Conservation (phyloP, 2,797 vertebrate genomes). For the Pipistrellus kuhlii region DNA sequence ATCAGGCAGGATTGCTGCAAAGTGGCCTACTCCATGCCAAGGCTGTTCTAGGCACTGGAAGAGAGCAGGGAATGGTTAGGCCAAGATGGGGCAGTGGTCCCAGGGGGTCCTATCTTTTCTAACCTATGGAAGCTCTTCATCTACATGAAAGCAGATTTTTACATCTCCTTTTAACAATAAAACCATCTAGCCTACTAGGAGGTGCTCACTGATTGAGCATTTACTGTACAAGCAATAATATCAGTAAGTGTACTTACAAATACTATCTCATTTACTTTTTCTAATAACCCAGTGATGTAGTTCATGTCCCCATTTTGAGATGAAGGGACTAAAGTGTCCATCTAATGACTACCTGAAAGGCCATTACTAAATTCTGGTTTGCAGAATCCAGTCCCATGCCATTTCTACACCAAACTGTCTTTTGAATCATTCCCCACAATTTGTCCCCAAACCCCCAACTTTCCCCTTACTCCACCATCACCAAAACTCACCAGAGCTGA, state of each 20-base stretch:
- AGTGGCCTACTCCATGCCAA: background rate
- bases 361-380: background rate
- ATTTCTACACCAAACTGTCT: background rate
- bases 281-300: background rate
- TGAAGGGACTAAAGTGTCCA: background rate
- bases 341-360: background rate
- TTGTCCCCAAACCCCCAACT: background rate
- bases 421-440: background rate
- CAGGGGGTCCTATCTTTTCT: background rate
- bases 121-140: background rate
- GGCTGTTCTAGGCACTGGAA: background rate
- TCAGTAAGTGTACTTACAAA: background rate
- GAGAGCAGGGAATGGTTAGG: background rate
- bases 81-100: background rate
- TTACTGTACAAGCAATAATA: background rate
- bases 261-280: background rate
- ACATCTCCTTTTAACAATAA: conserved; percentile 17
- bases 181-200: background rate
- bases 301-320: background rate
- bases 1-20: background rate
- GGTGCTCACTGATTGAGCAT: background rate
- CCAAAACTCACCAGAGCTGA: background rate
- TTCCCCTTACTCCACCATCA: background rate
- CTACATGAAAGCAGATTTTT: background rate
- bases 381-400: background rate